These are phyloP conservation scores for Melanerpes aurifrons DNA, from an alignment of 2,113 vertebrate species.

Conservation along the genomic window DNA sequence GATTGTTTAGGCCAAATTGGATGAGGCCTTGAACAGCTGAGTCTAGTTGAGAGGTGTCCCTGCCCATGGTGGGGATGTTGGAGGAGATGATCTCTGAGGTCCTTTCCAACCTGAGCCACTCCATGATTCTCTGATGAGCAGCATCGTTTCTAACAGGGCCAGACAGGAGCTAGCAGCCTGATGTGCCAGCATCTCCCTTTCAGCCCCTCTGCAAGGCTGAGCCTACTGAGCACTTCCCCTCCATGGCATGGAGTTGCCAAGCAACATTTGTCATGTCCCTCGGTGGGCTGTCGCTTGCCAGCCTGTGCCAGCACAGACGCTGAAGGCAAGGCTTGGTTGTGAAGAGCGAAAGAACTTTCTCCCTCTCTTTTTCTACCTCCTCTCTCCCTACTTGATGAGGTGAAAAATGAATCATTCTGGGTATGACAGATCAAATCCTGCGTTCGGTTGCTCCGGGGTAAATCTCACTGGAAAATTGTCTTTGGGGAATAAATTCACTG, in stretches of 20 bases:
- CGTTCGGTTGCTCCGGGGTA: not conserved
- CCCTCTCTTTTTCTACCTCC: not conserved
- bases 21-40: no score
- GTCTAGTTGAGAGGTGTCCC: no score
- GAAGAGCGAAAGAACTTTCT: slow-evolving; percentile 12
- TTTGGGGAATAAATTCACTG: slow-evolving; percentile 34
- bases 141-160: not conserved
- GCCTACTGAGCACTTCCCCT: not conserved
- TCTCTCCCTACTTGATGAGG: slow-evolving; percentile 9
- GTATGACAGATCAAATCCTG: slow-evolving; percentile 13
- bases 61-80: no score
- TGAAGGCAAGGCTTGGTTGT: slow-evolving; percentile 1
- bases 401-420: slow-evolving; percentile 26
- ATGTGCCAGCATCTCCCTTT: not conserved
- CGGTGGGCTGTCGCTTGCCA: not conserved
- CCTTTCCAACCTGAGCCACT: no score
- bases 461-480: slow-evolving; percentile 16
- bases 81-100: no score
- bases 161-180: not conserved
- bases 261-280: slow-evolving; percentile 39
- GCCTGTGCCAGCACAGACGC: not conserved
- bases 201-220: not conserved
- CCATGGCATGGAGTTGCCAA: slow-evolving; percentile 33
- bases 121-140: not conserved
- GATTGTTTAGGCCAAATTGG: no score